Evolutionary conservation across 2,888 invertebrate genomes (phyloP).

Genomic region (Bhutanitis thaidina): DNA sequence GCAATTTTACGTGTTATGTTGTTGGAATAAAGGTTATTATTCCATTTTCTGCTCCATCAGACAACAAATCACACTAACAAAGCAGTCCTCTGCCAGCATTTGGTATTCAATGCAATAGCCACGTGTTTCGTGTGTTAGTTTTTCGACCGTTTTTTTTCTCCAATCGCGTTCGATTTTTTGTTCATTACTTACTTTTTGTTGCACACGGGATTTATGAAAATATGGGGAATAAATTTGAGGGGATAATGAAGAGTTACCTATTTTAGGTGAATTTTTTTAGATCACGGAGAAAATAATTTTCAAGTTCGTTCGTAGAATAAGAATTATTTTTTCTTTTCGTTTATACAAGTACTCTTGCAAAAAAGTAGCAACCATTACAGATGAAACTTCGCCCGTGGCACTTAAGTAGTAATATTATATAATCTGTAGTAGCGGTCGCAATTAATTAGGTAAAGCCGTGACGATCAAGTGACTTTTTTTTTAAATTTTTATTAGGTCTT

Average conservation of each 20-base stretch:
- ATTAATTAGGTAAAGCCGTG: no score
- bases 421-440: no score
- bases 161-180: conserved; percentile 29
- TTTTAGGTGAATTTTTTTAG: no score
- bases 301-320: no score
- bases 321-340: no score
- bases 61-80: conserved; percentile 6
- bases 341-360: no score
- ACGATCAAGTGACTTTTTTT: no score
- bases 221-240: conserved; percentile 19
- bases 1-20: background rate
- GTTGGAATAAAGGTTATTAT: background rate
- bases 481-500: no score
- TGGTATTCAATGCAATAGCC: conserved; percentile 31
- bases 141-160: conserved; percentile 34
- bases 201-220: conserved; percentile 32
- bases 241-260: conserved; percentile 14
- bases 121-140: conserved; percentile 46
- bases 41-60: background rate
- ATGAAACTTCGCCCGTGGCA: no score
- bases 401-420: no score
- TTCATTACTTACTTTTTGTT: conserved; percentile 31
- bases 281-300: no score
- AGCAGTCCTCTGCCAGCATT: conserved; percentile 2
- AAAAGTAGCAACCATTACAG: no score